Evolutionary conservation across 2,888 invertebrate genomes (phyloP).

Genomic region (Cantharis nigra): DNA sequence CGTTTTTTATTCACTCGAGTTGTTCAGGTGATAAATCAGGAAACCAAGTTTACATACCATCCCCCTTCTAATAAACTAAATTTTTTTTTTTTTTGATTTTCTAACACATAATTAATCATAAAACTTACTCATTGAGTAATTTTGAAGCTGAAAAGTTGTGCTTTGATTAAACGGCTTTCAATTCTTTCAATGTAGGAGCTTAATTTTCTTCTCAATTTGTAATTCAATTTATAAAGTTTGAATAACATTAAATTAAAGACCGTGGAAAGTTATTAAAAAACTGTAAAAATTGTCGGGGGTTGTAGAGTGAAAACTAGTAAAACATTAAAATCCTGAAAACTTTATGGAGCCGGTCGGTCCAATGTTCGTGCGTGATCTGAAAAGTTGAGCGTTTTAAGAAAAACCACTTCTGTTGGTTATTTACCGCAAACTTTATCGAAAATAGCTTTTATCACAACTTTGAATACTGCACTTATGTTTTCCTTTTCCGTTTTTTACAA

Average conservation of each 20-base stretch:
- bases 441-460: background rate
- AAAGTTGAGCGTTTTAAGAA: conserved; percentile 8
- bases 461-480: background rate
- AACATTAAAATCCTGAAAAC: conserved; percentile 8
- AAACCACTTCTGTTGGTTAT: background rate
- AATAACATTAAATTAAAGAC: background rate
- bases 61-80: background rate
- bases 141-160: background rate
- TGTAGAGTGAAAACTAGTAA: conserved; percentile 5
- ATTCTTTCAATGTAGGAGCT: background rate
- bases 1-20: background rate
- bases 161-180: background rate
- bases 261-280: background rate
- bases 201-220: background rate
- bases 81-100: too few relatives aligned
- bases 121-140: background rate
- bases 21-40: background rate
- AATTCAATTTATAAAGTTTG: background rate
- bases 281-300: background rate
- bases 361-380: conserved; percentile 12
- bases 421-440: background rate
- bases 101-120: background rate
- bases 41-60: background rate
- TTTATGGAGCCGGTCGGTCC: conserved; percentile 6
- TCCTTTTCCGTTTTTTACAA: background rate